Percentiles rank a stretch among this genome's conserved stretches.
Conservation (phyloP, 2,888 invertebrate genomes). For the Rambutsinella grinnellia region DNA sequence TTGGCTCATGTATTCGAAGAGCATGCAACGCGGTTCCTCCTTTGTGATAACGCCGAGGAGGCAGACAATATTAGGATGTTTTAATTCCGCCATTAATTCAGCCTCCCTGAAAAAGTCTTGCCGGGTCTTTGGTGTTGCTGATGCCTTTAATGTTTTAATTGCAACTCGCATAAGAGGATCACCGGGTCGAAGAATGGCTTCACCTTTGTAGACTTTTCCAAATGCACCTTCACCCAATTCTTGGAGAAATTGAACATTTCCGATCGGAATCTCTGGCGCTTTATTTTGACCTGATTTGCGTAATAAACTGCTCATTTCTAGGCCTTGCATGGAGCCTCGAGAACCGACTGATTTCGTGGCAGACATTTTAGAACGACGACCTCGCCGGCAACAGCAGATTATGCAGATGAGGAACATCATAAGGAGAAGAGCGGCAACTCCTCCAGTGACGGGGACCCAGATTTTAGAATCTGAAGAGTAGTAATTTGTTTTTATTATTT, state of each 20-base stretch:
- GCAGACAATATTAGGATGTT: conserved; percentile 96
- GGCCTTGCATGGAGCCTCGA: conserved; percentile 69
- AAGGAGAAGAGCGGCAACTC: conserved; percentile 73
- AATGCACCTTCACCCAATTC: conserved; percentile 97
- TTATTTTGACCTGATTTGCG: conserved; percentile 73
- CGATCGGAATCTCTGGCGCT: conserved; percentile 87
- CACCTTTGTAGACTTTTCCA: conserved; percentile 97
- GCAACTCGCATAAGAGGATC: conserved; percentile 85
- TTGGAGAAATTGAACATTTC: conserved; percentile 88
- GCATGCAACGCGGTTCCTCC: conserved; percentile 92
- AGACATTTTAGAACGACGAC: conserved; percentile 69
- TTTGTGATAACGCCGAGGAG: conserved; percentile 91
- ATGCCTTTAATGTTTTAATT: conserved; percentile 94
- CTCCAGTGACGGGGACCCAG: conserved; percentile 73
- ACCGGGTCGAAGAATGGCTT: conserved; percentile 75
- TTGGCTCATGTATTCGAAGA: conserved; percentile 97
- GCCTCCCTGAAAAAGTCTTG: conserved; percentile 92
- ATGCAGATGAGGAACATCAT: conserved; percentile 73
- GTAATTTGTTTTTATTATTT: not conserved
- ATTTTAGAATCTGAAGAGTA: conserved; percentile 78
- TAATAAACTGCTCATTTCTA: conserved; percentile 87
- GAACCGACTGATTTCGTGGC: conserved; percentile 56
- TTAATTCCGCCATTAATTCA: conserved; percentile 92
- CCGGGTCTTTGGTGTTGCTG: conserved; percentile 88
- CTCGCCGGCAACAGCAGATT: conserved; percentile 77